Evolutionary conservation across 2,113 vertebrate species (phyloP), one percentile per base, ranked within the genome.

Genomic region (Carettochelys insculpta): DNA sequence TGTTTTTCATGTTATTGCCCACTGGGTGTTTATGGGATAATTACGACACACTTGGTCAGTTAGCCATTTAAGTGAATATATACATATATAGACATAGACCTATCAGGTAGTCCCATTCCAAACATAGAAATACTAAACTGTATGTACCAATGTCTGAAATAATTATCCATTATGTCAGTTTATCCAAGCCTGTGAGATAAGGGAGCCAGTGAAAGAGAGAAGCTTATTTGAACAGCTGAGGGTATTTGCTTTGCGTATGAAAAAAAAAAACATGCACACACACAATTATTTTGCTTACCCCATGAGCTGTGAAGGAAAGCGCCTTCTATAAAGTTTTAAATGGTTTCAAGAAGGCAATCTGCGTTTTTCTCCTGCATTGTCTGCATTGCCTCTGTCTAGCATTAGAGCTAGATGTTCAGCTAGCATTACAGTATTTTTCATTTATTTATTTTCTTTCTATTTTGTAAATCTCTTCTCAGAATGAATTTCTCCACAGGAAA

Each of bases 381-480:
- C 51, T 48, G n/a, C 11, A 17, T 75, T 80, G 14, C 80, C 80
- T 84, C 34, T 82, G 43, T 51, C 2, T 54, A n/a, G n/a, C n/a
- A n/a, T n/a, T n/a, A n/a, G 7, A 27, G 31, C 54, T 77, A 90
- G 86, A 81, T 78, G 85, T 90, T 65, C 24, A 91, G 65, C 77
- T 71, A 76, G 50, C 4, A 73, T 34, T 73, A 16, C 31, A 82
- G 5, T 5, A 5, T 84, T 4, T 73, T 87, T 90, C 53, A 78
- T 2, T 38, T 68, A 2, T 19, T 90, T 92, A 90, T 51, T 90
- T 91, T 85, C n/a, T 90, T 87, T 90, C 24, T 87, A 45, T 86
- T 80, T 93, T 56, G 0, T 27, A 82, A 71, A 17, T 86, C 14
- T 7, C 0, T 0, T 78, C 53, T 91, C 27, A 89, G 82, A 75